Evolutionary conservation across 1,140 invertebrate species (phyloP), one percentile per base, ranked within the genome.

Genomic region (Tetramorium simillimum): DNA sequence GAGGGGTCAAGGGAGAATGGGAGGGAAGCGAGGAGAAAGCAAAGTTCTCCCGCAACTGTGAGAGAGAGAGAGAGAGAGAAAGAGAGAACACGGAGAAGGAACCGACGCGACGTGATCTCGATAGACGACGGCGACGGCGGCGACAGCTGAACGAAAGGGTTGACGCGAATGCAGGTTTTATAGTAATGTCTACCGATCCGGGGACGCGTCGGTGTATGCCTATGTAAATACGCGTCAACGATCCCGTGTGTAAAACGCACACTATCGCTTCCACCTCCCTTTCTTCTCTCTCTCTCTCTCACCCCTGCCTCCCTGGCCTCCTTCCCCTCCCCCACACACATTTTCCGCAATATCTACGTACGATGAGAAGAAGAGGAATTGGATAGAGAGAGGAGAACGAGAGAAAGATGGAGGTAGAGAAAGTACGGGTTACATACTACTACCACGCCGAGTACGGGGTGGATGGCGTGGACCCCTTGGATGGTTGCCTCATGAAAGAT

Each of bases 401-500:
- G 72, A 86, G 82, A 75, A 73, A 82, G 85, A 85, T 58, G 85
- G 78, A 89, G 87, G 81, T 56, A 63, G 78, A 91, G 88, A 87
- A 85, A 87, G 81, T 87, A 76, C 69, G 78, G 70, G 77, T 65
- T 70, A 87, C 43, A 65, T 81, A 91, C 90, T 87, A 89, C 78
- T 89, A 90, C 88, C n/a, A 67, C 91, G 60, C 60, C 76, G 80
- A 46, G 72, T 85, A 89, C 86, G 88, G 82, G 76, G 89, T 91
- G 91, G 90, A 93, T 93, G 89, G 91, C 77, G 92, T 92, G 93
- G 94, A 95, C 94, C 95, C 95, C 94, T 95, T 95, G 93, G 94
- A 95, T 94, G 92, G 92, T 90, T 93, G 93, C 92, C 94, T 95
- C 95, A 95, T 95, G 95, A 95, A 95, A 95, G 94, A 95, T 95